Conservation (phyloP, 2,113 vertebrate species). For the Grammomys dolichurus region DNA sequence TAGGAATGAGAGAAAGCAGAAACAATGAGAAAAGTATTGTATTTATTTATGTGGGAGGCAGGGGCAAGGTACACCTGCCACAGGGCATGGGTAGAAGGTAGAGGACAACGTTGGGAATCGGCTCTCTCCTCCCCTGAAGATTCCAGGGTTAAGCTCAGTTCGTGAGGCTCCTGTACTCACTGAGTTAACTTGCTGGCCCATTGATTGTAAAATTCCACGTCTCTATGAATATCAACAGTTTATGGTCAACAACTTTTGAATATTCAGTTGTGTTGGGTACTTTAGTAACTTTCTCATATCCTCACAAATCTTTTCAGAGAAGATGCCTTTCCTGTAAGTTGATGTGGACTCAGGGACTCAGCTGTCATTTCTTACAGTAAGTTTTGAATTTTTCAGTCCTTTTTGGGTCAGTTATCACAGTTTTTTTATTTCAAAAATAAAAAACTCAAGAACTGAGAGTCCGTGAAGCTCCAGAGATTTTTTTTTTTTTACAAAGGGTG, state of each 20-base stretch:
- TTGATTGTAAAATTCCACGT: background rate
- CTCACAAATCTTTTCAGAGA: background rate
- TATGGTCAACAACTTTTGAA: background rate
- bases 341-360: background rate
- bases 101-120: background rate
- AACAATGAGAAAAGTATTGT: background rate
- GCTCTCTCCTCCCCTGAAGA: background rate
- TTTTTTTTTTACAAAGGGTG: conserved; percentile 45
- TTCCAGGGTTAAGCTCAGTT: background rate
- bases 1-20: conserved; percentile 12
- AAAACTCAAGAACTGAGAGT: background rate
- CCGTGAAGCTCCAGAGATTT: background rate
- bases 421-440: conserved; percentile 5
- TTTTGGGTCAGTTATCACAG: background rate
- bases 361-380: background rate
- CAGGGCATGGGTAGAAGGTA: too few relatives aligned
- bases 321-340: background rate
- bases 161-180: background rate
- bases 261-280: background rate
- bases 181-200: background rate
- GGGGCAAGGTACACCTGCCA: too few relatives aligned
- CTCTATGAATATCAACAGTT: background rate
- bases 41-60: background rate
- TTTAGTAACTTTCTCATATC: background rate
- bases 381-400: background rate